Conservation (phyloP, 2,113 vertebrate genomes). For the Tragelaphus strepsiceros region DNA sequence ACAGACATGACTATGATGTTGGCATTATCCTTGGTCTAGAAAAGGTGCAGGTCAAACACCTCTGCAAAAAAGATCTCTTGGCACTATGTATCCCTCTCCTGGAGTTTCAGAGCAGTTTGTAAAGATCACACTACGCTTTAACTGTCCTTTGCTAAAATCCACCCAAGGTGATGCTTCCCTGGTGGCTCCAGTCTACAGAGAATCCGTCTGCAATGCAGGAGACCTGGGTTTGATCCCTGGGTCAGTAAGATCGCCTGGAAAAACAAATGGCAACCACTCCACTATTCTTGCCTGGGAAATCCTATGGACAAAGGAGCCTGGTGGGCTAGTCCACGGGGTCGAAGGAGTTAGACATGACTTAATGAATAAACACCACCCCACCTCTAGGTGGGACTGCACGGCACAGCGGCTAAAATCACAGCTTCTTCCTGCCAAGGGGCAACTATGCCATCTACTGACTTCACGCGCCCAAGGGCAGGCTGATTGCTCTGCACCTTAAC, state of each 20-base stretch:
- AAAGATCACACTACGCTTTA: background rate
- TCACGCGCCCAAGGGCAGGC: fast-evolving
- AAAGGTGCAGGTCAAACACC: background rate
- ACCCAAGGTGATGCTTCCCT: background rate
- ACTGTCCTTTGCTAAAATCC: background rate
- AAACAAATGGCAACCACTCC: background rate
- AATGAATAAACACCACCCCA: background rate
- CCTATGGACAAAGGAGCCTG: background rate
- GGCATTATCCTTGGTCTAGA: background rate
- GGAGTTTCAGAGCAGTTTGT: background rate
- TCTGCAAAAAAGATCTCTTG: background rate
- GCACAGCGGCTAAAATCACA: background rate
- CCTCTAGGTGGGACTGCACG: background rate
- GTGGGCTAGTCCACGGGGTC: background rate
- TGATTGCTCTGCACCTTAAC: background rate
- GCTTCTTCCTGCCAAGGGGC: background rate
- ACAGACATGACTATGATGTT: background rate
- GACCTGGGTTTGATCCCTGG: background rate
- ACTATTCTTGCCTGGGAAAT: background rate
- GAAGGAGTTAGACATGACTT: background rate
- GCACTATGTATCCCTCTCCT: background rate
- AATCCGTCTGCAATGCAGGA: background rate
- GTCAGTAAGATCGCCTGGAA: background rate
- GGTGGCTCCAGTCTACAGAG: background rate
- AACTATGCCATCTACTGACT: background rate